Percentiles rank a stretch among this genome's conserved stretches.
phyloP scores from a whole-genome alignment of 2,888 invertebrate species.

The Sminthurides aquaticus region DNA sequence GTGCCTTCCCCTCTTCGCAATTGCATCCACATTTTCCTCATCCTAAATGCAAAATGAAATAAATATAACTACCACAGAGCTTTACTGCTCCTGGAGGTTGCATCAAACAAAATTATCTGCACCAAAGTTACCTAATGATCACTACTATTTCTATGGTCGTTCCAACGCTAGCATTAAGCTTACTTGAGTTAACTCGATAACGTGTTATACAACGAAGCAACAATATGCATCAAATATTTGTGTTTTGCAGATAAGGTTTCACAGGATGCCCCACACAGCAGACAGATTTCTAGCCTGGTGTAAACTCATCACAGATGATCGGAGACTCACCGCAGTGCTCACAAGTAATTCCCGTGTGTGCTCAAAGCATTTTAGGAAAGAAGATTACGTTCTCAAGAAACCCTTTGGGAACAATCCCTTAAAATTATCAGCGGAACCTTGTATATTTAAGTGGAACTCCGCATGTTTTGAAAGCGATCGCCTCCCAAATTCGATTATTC shows the following conservation, averaged over 20 bases:
- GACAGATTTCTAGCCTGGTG: conserved; percentile 30
- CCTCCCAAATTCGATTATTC: not conserved
- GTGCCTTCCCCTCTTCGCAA: too few species aligned
- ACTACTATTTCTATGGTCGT: too few species aligned
- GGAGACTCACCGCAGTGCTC: conserved; percentile 28
- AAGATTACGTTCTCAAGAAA: conserved; percentile 31
- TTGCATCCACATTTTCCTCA: too few species aligned
- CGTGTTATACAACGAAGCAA: too few species aligned
- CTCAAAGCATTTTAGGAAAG: conserved; percentile 34
- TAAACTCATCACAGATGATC: conserved; percentile 28
- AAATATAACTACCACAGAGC: too few species aligned
- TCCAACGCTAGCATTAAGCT: too few species aligned
- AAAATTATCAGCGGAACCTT: conserved; percentile 9
- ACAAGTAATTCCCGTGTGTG: conserved; percentile 33
- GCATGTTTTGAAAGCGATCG: conserved; percentile 10
- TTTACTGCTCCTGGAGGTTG: too few species aligned
- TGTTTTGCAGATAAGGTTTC: conserved; percentile 29
- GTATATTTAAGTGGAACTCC: conserved; percentile 19
- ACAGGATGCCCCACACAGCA: conserved; percentile 32
- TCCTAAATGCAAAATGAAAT: too few species aligned
- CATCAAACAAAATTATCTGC: too few species aligned
- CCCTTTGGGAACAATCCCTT: conserved; percentile 21
- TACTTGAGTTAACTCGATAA: too few species aligned
- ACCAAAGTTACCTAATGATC: too few species aligned
- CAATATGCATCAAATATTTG: too few species aligned